A percentile compares a stretch with the other conserved stretches of the same genome.
These are phyloP conservation scores for Garra rufa DNA, from an alignment of 2,113 vertebrate species.

Conservation along the genomic window DNA sequence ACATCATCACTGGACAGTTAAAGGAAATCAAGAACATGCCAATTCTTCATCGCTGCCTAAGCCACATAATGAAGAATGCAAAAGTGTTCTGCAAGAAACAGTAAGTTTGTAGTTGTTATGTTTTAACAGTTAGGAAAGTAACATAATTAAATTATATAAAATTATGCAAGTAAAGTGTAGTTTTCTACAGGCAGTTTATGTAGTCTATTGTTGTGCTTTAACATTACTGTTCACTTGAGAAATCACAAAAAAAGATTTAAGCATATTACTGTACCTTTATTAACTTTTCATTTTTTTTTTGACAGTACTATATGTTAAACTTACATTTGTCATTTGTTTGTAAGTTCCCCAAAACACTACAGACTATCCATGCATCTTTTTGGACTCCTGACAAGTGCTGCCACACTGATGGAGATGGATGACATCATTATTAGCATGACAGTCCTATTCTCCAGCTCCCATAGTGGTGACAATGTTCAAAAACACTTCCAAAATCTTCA, in stretches of 20 bases:
- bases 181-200: no score
- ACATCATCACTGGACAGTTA: no score
- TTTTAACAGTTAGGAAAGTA: no score
- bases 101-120: neutral
- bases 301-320: no score
- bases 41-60: constrained; percentile 37
- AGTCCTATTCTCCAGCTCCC: neutral
- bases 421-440: neutral
- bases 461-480: neutral
- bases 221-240: no score
- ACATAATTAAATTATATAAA: neutral
- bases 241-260: no score
- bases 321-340: neutral
- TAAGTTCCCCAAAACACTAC: neutral
- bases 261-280: no score
- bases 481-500: neutral
- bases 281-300: no score
- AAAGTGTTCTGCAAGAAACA: constrained; percentile 19
- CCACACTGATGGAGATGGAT: neutral
- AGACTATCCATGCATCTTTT: neutral
- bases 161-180: no score
- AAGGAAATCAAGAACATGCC: neutral
- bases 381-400: neutral
- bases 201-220: no score
- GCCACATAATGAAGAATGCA: constrained; percentile 36